A percentile compares a stretch with the other conserved stretches of the same genome.
These are phyloP conservation scores for Tiliacea aurago DNA, from an alignment of 2,888 invertebrate genomes.

Conservation along the genomic window DNA sequence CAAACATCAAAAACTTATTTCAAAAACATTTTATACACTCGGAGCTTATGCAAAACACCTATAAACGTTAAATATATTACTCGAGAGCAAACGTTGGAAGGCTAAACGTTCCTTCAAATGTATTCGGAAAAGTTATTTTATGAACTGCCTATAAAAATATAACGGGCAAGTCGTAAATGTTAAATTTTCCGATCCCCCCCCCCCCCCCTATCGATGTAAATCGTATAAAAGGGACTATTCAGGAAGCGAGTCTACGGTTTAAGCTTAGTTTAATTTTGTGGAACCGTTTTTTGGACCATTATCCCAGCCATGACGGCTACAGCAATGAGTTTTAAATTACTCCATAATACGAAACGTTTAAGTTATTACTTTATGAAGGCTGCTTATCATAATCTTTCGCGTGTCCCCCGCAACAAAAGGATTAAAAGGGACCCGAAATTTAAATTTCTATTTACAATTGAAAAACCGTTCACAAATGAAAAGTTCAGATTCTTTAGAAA, in stretches of 20 bases:
- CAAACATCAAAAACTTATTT: slow-evolving; percentile 74
- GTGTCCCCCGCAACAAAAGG: slow-evolving; percentile 68
- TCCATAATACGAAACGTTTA: slow-evolving; percentile 74
- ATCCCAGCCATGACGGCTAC: slow-evolving; percentile 70
- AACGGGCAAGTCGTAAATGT: slow-evolving; percentile 83
- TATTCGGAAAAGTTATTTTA: slow-evolving; percentile 87
- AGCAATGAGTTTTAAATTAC: slow-evolving; percentile 74
- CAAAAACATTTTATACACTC: slow-evolving; percentile 77
- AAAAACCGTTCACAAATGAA: slow-evolving; percentile 52
- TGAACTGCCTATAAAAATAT: slow-evolving; percentile 88
- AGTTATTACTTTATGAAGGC: slow-evolving; percentile 68
- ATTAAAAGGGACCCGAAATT: slow-evolving; percentile 64
- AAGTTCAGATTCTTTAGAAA: slow-evolving; percentile 51
- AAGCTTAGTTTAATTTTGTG: slow-evolving; percentile 82
- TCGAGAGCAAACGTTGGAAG: slow-evolving; percentile 78
- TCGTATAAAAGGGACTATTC: slow-evolving; percentile 73
- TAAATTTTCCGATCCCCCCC: slow-evolving; percentile 78
- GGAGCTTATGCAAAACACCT: slow-evolving; percentile 84
- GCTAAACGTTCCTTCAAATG: slow-evolving; percentile 82
- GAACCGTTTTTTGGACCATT: slow-evolving; percentile 80
- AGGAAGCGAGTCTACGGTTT: slow-evolving; percentile 68
- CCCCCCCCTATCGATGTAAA: slow-evolving; percentile 79
- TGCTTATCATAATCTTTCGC: slow-evolving; percentile 73
- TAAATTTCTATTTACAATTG: slow-evolving; percentile 60
- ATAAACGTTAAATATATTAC: slow-evolving; percentile 87